Base-by-base conservation (phyloP, 2,888 invertebrate genomes). In the Pyrrhia umbra region DNA sequence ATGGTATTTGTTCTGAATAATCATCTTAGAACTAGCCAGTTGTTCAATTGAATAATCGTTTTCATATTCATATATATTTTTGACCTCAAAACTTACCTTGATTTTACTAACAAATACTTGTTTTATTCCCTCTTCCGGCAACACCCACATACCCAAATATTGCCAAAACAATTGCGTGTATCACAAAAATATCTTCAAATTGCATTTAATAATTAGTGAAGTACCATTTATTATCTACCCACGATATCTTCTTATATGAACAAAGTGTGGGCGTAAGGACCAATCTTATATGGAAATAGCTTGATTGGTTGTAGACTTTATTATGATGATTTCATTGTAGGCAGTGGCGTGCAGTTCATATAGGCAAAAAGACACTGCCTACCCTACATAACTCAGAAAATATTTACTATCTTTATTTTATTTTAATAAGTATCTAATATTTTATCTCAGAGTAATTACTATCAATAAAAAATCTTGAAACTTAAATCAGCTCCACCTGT, bases 211-310 rank as follows among this genome's bases (percentile, higher is more conserved):
- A 68, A 81, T 75, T 74, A 71, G 6, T 46, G 43, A 18, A 55
- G 55, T 68, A 73, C 60, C 74, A 79, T 80, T 72, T 77, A 72
- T 77, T 72, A 43, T 55, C 75, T 5, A 1, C 83, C 84, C 71
- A 84, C 83, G 46, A 23, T 27, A 34, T 65, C 1, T 37, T 13
- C 75, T 66, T 47, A 77, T 63, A 60, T 42, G 64, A 47, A 16
- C 40, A 46, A 4, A 0, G 58, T 60, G 75, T 75, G 76, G 78
- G 83, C 9, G 45, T 61, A 10, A 72, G 37, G 46, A 50, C 64
- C 47, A 51, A 15, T 34, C 50, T 6, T 75, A 73, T 64, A 77
- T 54, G 79, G 82, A 34, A 34, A 42, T 69, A 50, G 40, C 27
- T 69, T 57, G 65, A 59, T 67, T 73, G 57, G 34, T 49, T 27